Conservation (phyloP, 2,113 vertebrate species). For the Trichechus manatus region DNA sequence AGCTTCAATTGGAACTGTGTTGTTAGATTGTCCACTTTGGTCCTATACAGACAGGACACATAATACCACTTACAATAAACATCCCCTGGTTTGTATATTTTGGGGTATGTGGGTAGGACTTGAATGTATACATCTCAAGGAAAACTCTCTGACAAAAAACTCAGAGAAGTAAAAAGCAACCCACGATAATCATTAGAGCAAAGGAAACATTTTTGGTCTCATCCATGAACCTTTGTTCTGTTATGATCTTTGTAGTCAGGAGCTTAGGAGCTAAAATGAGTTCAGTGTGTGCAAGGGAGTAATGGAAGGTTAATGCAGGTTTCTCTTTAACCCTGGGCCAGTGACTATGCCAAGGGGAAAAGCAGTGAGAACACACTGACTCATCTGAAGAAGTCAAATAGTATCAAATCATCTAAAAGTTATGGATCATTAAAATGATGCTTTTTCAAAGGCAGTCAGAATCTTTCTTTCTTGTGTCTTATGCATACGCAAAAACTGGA, state of each 20-base stretch:
- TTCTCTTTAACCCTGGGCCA: not conserved
- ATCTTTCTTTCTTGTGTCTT: not conserved
- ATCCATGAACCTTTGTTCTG: not conserved
- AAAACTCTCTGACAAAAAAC: slow-evolving; percentile 41
- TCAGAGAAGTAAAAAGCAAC: slow-evolving; percentile 35
- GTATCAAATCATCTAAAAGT: not conserved
- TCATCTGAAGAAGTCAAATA: slow-evolving; percentile 1
- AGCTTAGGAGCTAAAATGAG: slow-evolving; percentile 7
- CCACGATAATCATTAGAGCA: not conserved
- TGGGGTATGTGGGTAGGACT: slow-evolving; percentile 20
- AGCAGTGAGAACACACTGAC: not conserved
- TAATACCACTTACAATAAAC: not conserved
- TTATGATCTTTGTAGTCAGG: not conserved
- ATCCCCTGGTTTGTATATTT: slow-evolving; percentile 6
- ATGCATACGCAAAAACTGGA: not conserved
- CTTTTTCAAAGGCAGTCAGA: slow-evolving; percentile 25
- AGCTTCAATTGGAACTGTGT: not conserved
- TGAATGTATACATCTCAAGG: slow-evolving; percentile 10
- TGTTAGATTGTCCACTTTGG: not conserved
- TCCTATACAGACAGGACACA: not conserved
- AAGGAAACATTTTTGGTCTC: not conserved
- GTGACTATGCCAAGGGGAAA: not conserved
- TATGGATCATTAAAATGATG: slow-evolving; percentile 34
- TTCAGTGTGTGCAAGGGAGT: not conserved
- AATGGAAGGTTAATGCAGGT: not conserved